These are phyloP conservation scores for Scolopax mira DNA, from an alignment of 2,113 vertebrate species.

Conservation along the genomic window DNA sequence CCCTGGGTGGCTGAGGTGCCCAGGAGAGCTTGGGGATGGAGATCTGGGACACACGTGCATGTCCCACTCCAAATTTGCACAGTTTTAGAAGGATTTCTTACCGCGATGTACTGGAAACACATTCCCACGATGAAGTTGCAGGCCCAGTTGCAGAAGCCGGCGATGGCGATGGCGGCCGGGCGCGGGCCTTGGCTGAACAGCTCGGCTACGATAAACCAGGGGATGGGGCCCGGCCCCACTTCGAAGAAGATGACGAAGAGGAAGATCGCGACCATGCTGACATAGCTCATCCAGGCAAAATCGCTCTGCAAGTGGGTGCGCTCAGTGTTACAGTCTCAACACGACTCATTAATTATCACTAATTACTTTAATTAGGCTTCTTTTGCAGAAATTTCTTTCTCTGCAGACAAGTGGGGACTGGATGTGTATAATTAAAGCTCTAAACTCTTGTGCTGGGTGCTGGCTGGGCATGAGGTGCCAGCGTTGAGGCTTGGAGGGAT, in stretches of 20 bases:
- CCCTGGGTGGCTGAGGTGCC: not conserved
- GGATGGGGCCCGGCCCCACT: slow-evolving; percentile 94
- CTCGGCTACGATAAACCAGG: slow-evolving; percentile 98
- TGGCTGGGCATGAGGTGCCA: not conserved
- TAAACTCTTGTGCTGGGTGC: not conserved
- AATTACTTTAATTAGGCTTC: not conserved
- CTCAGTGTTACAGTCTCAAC: not conserved
- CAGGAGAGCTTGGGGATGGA: not conserved
- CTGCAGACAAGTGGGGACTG: not conserved
- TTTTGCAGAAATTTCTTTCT: not conserved
- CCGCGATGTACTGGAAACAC: slow-evolving; percentile 90
- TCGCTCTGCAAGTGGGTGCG: not conserved
- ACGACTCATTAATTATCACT: not conserved
- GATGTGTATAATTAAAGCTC: not conserved
- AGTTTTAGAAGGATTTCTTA: slow-evolving; percentile 45
- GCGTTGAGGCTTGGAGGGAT: not conserved
- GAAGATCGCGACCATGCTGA: slow-evolving; percentile 91
- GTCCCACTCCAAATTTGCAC: not conserved
- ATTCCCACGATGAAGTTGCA: slow-evolving; percentile 94
- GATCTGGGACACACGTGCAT: not conserved
- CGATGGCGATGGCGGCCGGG: slow-evolving; percentile 87
- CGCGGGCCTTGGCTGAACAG: slow-evolving; percentile 96
- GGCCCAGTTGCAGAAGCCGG: slow-evolving; percentile 92
- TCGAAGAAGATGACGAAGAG: slow-evolving; percentile 96
- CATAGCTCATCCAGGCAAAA: slow-evolving; percentile 89